phyloP scores from a whole-genome alignment of 53 echinoderm and acorn worm species.

The Apostichopus leukothele region DNA sequence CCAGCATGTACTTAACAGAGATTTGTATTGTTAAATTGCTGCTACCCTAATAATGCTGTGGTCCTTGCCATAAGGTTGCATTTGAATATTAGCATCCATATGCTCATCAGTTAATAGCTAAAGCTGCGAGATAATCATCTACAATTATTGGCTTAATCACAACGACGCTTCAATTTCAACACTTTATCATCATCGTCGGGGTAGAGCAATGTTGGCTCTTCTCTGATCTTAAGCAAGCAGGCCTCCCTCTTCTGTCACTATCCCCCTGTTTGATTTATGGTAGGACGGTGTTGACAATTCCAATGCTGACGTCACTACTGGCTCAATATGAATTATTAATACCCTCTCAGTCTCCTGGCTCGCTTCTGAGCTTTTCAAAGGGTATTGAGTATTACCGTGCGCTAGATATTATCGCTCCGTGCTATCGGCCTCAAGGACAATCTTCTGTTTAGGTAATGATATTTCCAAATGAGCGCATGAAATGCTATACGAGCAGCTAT shows the following conservation, averaged over 20 bases:
- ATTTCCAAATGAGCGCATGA: conserved; percentile 4
- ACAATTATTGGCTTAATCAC: background rate
- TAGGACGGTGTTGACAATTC: conserved; percentile 19
- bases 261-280: conserved; percentile 32
- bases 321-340: conserved; percentile 39
- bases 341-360: conserved; percentile 9
- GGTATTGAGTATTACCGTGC: background rate
- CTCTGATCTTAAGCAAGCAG: background rate
- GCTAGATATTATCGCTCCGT: background rate
- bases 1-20: no score
- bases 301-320: conserved; percentile 22
- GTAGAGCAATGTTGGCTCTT: conserved; percentile 8
- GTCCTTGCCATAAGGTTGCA: no score
- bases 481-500: background rate
- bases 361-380: conserved; percentile 12
- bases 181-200: background rate
- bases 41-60: no score
- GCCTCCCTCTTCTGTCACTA: background rate
- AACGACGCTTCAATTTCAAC: conserved; percentile 2
- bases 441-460: background rate
- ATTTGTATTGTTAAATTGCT: no score
- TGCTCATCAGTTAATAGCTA: no score
- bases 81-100: no score
- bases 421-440: conserved; percentile 6
- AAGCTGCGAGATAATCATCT: background rate